Evolutionary conservation across 2,113 vertebrate genomes (phyloP), one percentile per base, ranked within the genome.

Genomic region (Peromyscus leucopus): DNA sequence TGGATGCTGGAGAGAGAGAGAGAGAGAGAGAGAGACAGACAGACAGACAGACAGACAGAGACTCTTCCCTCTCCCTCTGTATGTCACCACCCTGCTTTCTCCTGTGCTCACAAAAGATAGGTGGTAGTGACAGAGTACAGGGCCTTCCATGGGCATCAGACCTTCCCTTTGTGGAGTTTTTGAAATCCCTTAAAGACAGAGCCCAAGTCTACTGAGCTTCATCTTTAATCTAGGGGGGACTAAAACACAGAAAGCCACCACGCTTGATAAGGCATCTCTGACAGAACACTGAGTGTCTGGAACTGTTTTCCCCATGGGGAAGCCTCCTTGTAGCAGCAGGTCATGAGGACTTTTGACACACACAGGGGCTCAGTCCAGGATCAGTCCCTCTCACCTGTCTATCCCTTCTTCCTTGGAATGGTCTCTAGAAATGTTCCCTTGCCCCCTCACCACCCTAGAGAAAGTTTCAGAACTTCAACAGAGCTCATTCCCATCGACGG

Each of bases 121-220:
- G 63, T 48, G 31, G 42, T 2, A 61, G 75, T 8, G 21, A 63
- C 11, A 55, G 26, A 16, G 15, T 2, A 0, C 7, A 19, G 86
- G 24, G 76, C 51, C 91, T 42, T 5, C 2, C 10, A 1, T 0
- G 46, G 22, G 11, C 42, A 39, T 19, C 16, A 1, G 3, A 0
- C 2, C 28, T 48, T 51, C 46, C 74, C 39, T 87, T 69, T 39
- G 17, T 21, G 55, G 39, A 90, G 67, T 67, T 28, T 57, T 90
- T 63, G 31, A 78, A 57, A 48, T 19, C 69, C 48, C 83, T 39
- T 86, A 71, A 65, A 95, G 46, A 48, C 19, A 48, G 86, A 13
- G 22, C 46, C 55, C 48, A 63, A 33, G 42, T 46, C 51, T 84
- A 61, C n/a, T 13, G 26, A 65, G 7, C 78, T 88, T 65, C 48